phyloP scores from a whole-genome alignment of 2,113 vertebrate species.

The Scopus umbretta region DNA sequence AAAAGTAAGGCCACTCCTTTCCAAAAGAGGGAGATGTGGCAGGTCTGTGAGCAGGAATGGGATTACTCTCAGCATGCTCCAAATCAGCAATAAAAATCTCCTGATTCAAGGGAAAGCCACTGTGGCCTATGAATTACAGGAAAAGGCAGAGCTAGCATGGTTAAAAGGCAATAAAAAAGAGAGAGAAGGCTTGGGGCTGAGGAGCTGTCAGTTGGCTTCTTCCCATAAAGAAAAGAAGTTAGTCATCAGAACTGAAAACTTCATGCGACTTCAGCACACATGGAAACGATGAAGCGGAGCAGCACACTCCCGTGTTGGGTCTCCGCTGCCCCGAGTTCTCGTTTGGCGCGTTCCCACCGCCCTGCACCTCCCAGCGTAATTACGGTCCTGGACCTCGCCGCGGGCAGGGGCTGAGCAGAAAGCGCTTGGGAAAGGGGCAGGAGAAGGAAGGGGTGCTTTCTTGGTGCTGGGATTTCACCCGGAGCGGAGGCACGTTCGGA shows the following conservation, averaged over 20 bases:
- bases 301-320: neutral
- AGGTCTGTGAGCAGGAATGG: neutral
- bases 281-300: slow-evolving; percentile 30
- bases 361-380: neutral
- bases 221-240: slow-evolving; percentile 38
- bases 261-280: neutral
- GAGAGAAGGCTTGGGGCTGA: neutral
- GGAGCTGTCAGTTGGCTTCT: slow-evolving; percentile 37
- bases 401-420: neutral
- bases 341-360: neutral
- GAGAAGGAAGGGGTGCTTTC: neutral
- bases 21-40: slow-evolving; percentile 14
- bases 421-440: neutral
- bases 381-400: neutral
- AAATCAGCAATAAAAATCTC: slow-evolving; percentile 36
- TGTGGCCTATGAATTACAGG: slow-evolving; percentile 42
- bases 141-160: slow-evolving; percentile 39
- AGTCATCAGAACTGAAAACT: slow-evolving; percentile 35
- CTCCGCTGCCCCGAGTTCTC: neutral
- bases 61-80: neutral
- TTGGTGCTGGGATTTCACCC: neutral
- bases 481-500: neutral
- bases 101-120: slow-evolving; percentile 50
- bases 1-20: neutral
- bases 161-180: slow-evolving; percentile 45